phyloP scores from a whole-genome alignment of 1,140 invertebrate genomes.

The Laupala kohalensis region DNA sequence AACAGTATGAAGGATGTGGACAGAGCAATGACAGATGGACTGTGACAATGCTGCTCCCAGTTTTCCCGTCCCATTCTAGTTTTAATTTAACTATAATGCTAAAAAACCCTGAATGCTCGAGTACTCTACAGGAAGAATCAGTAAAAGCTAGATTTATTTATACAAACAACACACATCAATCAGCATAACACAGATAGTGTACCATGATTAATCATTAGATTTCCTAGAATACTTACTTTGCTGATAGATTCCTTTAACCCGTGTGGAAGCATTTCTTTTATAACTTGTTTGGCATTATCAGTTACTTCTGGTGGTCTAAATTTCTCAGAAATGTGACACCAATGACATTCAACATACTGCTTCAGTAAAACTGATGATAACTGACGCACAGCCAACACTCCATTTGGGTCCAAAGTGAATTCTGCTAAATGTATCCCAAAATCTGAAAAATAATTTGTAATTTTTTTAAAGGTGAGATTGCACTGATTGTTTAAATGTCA shows the following conservation, averaged over 20 bases:
- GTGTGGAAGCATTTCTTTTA: conserved; percentile 50
- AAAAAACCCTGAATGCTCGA: no score
- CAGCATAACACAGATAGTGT: neutral
- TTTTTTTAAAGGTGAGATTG: no score
- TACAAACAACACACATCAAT: no score
- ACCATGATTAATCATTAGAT: no score
- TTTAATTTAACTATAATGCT: no score
- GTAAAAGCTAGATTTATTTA: no score
- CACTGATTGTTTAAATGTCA: neutral
- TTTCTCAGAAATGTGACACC: conserved; percentile 45
- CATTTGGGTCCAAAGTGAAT: conserved; percentile 52
- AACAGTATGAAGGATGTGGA: no score
- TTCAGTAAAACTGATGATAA: conserved; percentile 59
- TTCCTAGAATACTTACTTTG: conserved; percentile 35
- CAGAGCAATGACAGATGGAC: no score
- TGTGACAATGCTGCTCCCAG: no score
- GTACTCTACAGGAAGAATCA: no score
- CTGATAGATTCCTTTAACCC: conserved; percentile 56
- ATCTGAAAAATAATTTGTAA: conserved; percentile 31
- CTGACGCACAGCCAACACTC: conserved; percentile 49
- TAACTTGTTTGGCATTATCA: conserved; percentile 44
- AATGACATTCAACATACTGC: conserved; percentile 64
- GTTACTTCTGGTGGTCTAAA: conserved; percentile 46
- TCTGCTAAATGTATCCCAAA: conserved; percentile 63
- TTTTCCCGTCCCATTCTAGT: no score